Base-by-base conservation (phyloP, 2,113 vertebrate genomes). In the Machaerirhynchus nigripectus region DNA sequence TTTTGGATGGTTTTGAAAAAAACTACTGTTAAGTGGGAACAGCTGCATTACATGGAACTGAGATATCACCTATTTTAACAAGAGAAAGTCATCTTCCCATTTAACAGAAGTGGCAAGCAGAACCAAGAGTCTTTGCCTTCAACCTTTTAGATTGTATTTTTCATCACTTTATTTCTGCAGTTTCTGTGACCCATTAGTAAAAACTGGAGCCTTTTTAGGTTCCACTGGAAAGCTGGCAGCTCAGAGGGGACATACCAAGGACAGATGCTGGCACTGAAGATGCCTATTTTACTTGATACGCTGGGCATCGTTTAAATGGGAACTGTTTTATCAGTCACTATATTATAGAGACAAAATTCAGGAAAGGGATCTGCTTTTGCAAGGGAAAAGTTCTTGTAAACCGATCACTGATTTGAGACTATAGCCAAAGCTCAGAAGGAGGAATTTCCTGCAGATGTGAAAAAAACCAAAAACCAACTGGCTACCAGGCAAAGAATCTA, bases 161-260 rank as follows among this genome's bases (percentile, higher is more conserved):
- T 82, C n/a, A 75, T 70, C 16, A 17, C 13, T 80, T 74, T 77
- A 49, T 61, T 94, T 67, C 87, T 83, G 28, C 42, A 68, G 69
- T 63, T 85, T 88, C 55, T 92, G 49, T 89, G 55, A 67, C 31
- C 74, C 28, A 23, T 37, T 88, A 77, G 75, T 31, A 80, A 65
- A 49, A 8, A 21, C 37, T 50, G 59, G 46, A 95, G 67, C 56
- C 49, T 79, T 87, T 82, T 83, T 35, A 87, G 89, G 84, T 88
- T 96, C 81, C 89, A 67, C 44, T 85, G 70, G 89, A 96, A 97
- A 92, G 40, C 2, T 96, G 92, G 95, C 95, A 95, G 53, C 65
- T 86, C 17, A 2, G 52, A 87, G 14, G 23, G n/a, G 71, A 96
- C 85, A 94, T 83, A 89, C 47, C 87, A 86, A 57, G 42, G 85